A percentile compares a stretch with the other conserved stretches of the same genome.
Conservation (phyloP, 2,797 vertebrate genomes). For the Gastrophryne carolinensis region DNA sequence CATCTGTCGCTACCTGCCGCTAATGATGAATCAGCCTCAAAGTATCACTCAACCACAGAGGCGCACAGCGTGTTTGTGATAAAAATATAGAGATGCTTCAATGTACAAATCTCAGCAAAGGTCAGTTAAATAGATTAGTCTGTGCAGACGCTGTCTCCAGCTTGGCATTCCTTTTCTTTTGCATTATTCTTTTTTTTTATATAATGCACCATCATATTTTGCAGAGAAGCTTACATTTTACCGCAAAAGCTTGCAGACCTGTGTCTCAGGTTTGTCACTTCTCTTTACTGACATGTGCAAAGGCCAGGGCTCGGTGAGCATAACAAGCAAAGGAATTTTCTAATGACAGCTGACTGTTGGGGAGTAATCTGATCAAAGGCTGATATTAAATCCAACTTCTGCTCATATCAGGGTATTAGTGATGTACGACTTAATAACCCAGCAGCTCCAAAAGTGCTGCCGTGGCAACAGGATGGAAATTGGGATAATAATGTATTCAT, state of each 20-base stretch:
- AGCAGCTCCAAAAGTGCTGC: slow-evolving; percentile 98
- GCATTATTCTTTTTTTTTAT: no score
- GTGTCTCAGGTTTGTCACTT: slow-evolving; percentile 76
- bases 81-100: slow-evolving; percentile 38
- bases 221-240: no score
- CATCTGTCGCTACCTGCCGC: no score
- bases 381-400: slow-evolving; percentile 94
- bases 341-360: slow-evolving; percentile 84
- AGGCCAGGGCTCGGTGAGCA: slow-evolving; percentile 74
- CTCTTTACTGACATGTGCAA: slow-evolving; percentile 62
- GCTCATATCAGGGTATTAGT: slow-evolving; percentile 97
- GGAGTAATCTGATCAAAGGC: slow-evolving; percentile 95
- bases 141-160: slow-evolving; percentile 66
- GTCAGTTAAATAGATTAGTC: slow-evolving; percentile 76
- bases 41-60: slow-evolving; percentile 71
- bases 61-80: slow-evolving; percentile 52
- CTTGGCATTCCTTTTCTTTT: no score
- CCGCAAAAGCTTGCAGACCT: no score
- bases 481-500: slow-evolving; percentile 99
- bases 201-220: no score
- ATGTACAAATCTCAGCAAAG: slow-evolving; percentile 72
- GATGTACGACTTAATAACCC: slow-evolving; percentile 97
- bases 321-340: slow-evolving; percentile 82
- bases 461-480: slow-evolving; percentile 99
- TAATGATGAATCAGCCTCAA: no score